Percentiles rank a stretch among this genome's conserved stretches.
phyloP scores from a whole-genome alignment of 64 coral and sea anemone species.

The Montipora foliosa region DNA sequence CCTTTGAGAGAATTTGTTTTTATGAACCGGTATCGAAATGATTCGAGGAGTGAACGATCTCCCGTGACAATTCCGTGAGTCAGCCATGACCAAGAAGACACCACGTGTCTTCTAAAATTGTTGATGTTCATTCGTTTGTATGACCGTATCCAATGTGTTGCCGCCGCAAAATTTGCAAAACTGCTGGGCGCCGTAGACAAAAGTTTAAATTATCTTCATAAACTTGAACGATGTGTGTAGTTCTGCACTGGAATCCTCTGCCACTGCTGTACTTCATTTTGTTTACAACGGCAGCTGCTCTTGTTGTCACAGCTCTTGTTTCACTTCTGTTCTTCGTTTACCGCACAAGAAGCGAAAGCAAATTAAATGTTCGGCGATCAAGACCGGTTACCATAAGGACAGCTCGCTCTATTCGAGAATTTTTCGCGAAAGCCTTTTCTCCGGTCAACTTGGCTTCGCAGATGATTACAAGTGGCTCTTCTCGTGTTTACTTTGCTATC shows the following conservation, averaged over 20 bases:
- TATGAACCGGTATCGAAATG: not conserved
- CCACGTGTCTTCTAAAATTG: not conserved
- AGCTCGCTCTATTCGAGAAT: not conserved
- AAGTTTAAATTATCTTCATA: not conserved
- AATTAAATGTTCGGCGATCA: conserved; percentile 22
- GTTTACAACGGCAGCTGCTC: conserved; percentile 37
- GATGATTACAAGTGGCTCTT: conserved; percentile 66
- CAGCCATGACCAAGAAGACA: not conserved
- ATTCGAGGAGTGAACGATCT: not conserved
- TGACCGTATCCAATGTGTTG: not conserved
- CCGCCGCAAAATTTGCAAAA: not conserved
- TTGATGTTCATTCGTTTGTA: not conserved
- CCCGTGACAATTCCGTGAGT: conserved; percentile 1
- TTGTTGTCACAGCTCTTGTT: conserved; percentile 17
- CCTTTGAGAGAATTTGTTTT: not conserved
- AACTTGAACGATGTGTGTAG: conserved; percentile 54
- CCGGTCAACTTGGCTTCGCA: conserved; percentile 55
- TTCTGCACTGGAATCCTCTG: conserved; percentile 68
- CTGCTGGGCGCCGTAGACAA: not conserved
- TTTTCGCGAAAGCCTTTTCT: not conserved
- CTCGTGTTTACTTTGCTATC: conserved; percentile 58
- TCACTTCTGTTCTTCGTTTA: conserved; percentile 51
- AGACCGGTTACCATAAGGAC: conserved; percentile 36
- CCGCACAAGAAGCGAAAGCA: conserved; percentile 32
- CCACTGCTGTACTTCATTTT: conserved; percentile 74